phyloP scores from a whole-genome alignment of 2,797 vertebrate species.

The Lacerta viridis region DNA sequence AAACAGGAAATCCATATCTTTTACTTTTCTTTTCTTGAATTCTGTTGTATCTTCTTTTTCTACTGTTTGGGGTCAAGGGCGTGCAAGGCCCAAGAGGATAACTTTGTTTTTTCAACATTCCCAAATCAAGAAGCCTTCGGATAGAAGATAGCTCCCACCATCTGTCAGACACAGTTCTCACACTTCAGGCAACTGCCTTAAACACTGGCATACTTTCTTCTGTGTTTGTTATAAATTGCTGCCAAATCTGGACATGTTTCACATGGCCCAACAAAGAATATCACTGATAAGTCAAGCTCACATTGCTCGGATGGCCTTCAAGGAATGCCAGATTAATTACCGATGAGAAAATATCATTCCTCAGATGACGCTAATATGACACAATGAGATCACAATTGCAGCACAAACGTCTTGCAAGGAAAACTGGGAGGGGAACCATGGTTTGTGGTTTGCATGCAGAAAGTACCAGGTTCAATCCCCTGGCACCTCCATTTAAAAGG shows the following conservation, averaged over 20 bases:
- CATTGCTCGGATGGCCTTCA: conserved; percentile 45
- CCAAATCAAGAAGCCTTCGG: background rate
- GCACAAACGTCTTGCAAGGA: conserved; percentile 31
- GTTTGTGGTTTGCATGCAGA: background rate
- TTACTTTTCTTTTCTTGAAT: background rate
- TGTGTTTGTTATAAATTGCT: conserved; percentile 64
- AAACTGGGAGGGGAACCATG: background rate
- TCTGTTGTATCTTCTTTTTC: conserved; percentile 21
- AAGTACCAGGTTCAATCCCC: background rate
- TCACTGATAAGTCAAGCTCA: conserved; percentile 54
- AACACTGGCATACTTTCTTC: conserved; percentile 36
- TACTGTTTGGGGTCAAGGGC: conserved; percentile 4
- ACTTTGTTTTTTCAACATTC: conserved; percentile 42
- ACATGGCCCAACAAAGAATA: conserved; percentile 58
- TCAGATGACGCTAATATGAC: conserved; percentile 38
- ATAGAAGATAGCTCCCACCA: conserved; percentile 51
- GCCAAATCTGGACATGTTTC: conserved; percentile 59
- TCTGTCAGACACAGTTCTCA: conserved; percentile 58
- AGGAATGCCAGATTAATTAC: conserved; percentile 61
- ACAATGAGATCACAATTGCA: conserved; percentile 44
- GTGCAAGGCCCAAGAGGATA: conserved; percentile 43
- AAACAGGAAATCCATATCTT: background rate
- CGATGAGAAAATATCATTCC: conserved; percentile 56
- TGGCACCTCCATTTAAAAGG: background rate
- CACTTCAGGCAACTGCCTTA: conserved; percentile 56